These are phyloP conservation scores for Anolis carolinensis DNA, from an alignment of 2,113 vertebrate species.

Conservation along the genomic window DNA sequence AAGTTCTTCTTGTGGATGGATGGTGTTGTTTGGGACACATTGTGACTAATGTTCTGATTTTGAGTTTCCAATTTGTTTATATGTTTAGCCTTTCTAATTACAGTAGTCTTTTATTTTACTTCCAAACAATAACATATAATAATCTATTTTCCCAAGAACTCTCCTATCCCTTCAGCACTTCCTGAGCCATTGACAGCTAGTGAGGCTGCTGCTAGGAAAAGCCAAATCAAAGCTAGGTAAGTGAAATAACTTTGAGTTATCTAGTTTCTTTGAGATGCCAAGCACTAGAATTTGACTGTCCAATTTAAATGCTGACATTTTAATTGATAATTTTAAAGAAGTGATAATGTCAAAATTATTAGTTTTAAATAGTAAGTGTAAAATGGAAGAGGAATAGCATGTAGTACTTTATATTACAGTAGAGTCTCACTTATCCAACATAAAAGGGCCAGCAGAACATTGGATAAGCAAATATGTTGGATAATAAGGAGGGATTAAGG, in stretches of 20 bases:
- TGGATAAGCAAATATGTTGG: no score
- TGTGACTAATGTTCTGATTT: no score
- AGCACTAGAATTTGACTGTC: not conserved
- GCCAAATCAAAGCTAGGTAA: constrained; percentile 95
- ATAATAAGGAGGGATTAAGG: no score
- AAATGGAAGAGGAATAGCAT: not conserved
- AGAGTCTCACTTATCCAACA: no score
- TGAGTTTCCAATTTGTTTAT: not conserved
- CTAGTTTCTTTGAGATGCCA: not conserved
- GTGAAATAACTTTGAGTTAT: constrained; percentile 12
- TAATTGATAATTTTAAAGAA: not conserved
- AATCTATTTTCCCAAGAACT: constrained; percentile 80
- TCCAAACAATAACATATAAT: constrained; percentile 48
- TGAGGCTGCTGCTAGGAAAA: constrained; percentile 94
- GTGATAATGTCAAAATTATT: not conserved
- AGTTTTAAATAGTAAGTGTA: not conserved
- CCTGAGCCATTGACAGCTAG: constrained; percentile 94
- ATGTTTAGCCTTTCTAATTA: not conserved
- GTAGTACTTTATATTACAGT: no score
- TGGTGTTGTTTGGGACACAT: no score
- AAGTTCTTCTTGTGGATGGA: no score
- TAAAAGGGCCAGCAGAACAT: no score
- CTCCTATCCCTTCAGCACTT: constrained; percentile 87
- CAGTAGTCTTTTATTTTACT: rapidly evolving
- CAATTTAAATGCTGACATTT: not conserved